These are phyloP conservation scores for Podargus strigoides DNA, from an alignment of 2,797 vertebrate genomes.

Conservation along the genomic window DNA sequence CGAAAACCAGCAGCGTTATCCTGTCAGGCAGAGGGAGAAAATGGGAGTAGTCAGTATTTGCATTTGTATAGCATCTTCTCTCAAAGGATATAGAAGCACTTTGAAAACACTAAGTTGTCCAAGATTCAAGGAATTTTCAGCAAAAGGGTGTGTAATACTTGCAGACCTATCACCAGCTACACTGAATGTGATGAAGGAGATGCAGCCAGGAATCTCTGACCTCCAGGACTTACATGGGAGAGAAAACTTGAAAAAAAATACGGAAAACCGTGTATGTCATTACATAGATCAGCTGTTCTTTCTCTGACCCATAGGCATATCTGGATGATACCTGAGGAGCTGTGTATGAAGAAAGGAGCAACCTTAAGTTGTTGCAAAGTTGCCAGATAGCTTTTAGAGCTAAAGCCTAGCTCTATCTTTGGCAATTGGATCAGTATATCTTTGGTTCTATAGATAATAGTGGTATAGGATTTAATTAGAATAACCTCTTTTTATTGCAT, in stretches of 20 bases:
- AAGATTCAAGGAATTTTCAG: not conserved
- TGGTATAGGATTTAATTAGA: not conserved
- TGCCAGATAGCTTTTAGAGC: not conserved
- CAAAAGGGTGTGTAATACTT: not conserved
- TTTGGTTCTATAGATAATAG: not conserved
- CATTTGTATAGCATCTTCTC: not conserved
- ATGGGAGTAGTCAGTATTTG: not conserved
- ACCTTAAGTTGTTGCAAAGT: not conserved
- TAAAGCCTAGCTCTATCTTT: not conserved
- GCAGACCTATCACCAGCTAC: rapidly evolving
- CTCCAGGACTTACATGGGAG: not conserved
- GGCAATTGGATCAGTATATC: not conserved
- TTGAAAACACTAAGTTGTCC: not conserved
- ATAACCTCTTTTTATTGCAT: not conserved
- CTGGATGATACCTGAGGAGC: not conserved
- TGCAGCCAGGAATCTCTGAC: not conserved
- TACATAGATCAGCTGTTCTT: not conserved
- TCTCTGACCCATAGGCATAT: not conserved
- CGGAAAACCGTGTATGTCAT: not conserved
- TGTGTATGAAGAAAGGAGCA: not conserved
- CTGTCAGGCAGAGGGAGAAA: not conserved
- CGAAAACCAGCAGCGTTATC: not conserved
- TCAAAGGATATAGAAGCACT: not conserved
- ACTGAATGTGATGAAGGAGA: not conserved
- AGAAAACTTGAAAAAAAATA: not conserved